Percentiles rank a stretch among this genome's conserved stretches.
Evolutionary conservation across 2,113 vertebrate genomes (phyloP).

Genomic region (Carassius gibelio): DNA sequence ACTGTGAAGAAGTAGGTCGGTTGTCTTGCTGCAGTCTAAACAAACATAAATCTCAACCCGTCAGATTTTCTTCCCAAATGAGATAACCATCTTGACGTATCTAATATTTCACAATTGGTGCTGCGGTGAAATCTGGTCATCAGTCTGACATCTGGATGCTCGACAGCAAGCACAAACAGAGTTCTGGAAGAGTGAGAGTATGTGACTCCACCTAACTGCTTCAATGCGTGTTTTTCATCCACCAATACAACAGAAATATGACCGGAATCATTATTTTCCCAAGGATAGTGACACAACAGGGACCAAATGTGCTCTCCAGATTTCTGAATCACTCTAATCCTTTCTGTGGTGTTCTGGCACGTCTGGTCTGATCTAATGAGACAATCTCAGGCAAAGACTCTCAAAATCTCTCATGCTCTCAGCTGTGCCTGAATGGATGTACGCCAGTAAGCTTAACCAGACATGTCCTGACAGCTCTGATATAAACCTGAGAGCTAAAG

Average conservation of each 20-base stretch:
- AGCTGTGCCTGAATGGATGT: slow-evolving; percentile 3
- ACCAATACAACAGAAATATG: slow-evolving; percentile 4
- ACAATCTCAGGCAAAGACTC: slow-evolving; percentile 20
- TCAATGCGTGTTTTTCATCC: not conserved
- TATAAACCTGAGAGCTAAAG: slow-evolving; percentile 20
- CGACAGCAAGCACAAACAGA: slow-evolving; percentile 5
- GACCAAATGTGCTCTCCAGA: slow-evolving; percentile 50
- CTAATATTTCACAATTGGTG: not conserved
- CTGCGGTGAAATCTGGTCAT: not conserved
- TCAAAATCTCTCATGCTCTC: slow-evolving; percentile 14
- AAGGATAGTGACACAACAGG: slow-evolving; percentile 18
- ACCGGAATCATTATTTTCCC: slow-evolving; percentile 41
- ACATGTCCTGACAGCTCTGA: slow-evolving; percentile 31
- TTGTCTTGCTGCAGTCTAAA: not conserved
- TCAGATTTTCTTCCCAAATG: not conserved
- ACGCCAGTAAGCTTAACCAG: slow-evolving; percentile 6
- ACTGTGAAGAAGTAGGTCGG: not conserved
- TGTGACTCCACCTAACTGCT: not conserved
- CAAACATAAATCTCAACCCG: not conserved
- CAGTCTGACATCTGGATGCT: slow-evolving; percentile 11
- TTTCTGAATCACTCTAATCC: slow-evolving; percentile 26
- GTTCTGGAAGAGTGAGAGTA: not conserved
- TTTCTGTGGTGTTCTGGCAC: slow-evolving; percentile 10
- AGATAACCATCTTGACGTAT: not conserved
- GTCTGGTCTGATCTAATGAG: slow-evolving; percentile 23